Conservation (phyloP, 1,140 invertebrate species). For the Pseudomyrmex pallidus region DNA sequence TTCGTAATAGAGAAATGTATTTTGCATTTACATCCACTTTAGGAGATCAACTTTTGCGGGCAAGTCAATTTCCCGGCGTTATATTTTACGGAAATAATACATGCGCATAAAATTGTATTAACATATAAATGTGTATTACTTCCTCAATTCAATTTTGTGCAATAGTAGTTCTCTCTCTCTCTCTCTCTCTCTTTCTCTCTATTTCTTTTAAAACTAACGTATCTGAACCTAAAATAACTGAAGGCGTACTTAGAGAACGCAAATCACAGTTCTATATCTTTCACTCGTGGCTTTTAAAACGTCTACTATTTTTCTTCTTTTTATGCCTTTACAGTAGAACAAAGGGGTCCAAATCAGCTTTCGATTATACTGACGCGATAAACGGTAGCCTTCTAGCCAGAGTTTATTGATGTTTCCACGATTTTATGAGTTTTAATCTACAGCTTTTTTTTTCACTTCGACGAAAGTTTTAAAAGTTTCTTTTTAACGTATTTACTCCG, state of each 20-base stretch:
- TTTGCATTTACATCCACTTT: no score
- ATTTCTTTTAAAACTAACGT: background rate
- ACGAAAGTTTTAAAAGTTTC: background rate
- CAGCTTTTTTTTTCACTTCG: background rate
- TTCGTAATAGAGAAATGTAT: no score
- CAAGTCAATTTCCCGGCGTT: background rate
- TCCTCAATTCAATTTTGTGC: background rate
- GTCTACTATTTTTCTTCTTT: conserved; percentile 23
- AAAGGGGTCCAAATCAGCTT: conserved; percentile 19
- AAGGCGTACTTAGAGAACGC: background rate
- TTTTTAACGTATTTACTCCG: background rate
- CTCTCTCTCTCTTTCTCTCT: background rate
- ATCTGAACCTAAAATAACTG: background rate
- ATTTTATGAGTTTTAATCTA: conserved; percentile 21
- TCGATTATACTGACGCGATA: conserved; percentile 13
- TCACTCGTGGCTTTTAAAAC: background rate
- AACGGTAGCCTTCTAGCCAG: background rate
- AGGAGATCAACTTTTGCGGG: background rate
- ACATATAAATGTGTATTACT: conserved; percentile 1
- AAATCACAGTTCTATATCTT: background rate
- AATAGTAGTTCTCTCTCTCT: background rate
- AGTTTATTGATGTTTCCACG: background rate
- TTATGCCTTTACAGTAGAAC: background rate
- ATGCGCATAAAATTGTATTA: conserved; percentile 10
- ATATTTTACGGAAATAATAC: background rate